Conservation (phyloP, 2,888 invertebrate species). For the Machimus rusticus region DNA sequence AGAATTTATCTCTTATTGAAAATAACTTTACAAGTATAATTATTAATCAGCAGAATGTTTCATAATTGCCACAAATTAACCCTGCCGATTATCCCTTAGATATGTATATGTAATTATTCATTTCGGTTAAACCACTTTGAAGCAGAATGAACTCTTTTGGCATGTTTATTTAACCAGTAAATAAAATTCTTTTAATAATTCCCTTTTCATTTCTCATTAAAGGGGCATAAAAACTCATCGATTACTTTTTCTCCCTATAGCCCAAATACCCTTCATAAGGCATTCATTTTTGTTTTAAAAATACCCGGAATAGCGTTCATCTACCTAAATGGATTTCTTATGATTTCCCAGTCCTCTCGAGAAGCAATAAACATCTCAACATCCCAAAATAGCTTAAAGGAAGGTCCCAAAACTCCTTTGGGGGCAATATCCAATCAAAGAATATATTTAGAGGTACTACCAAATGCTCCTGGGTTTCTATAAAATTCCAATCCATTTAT, state of each 20-base stretch:
- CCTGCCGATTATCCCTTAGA: neutral
- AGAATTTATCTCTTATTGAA: neutral
- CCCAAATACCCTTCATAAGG: neutral
- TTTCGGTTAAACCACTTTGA: neutral
- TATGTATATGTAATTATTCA: neutral
- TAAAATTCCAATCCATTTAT: neutral
- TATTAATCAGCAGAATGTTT: neutral
- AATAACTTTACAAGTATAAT: neutral
- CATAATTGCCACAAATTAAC: neutral
- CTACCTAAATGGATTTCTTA: neutral
- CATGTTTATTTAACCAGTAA: neutral
- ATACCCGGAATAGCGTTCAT: neutral
- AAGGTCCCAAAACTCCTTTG: neutral
- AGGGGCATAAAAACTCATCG: neutral
- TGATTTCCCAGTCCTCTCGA: neutral
- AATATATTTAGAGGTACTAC: neutral
- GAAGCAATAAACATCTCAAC: neutral
- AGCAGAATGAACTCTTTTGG: neutral
- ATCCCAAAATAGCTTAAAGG: neutral
- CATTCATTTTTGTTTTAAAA: neutral
- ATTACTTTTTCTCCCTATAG: neutral
- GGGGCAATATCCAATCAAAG: slow-evolving; percentile 1
- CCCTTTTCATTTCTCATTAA: neutral
- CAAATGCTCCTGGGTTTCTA: neutral
- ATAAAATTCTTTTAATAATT: neutral